Percentiles rank a stretch among this genome's conserved stretches.
Evolutionary conservation across 2,113 vertebrate genomes (phyloP).

Genomic region (Saguinus imperator): DNA sequence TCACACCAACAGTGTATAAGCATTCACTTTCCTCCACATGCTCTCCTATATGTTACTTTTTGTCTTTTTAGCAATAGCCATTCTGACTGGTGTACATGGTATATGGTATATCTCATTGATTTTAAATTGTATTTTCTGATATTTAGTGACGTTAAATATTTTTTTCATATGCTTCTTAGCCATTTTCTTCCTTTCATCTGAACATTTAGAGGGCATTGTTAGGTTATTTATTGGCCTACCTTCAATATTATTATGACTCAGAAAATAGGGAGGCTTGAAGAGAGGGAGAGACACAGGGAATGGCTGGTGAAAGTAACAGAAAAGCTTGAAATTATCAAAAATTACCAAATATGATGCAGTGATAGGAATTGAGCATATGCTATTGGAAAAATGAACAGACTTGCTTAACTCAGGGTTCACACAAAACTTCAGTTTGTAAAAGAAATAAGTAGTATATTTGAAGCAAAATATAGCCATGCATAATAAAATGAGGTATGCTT

Average conservation of each 20-base stretch:
- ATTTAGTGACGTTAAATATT: too few species aligned
- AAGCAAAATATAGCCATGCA: neutral
- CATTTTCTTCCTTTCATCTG: neutral
- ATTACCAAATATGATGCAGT: neutral
- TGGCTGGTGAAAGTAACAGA: neutral
- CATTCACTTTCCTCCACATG: too few species aligned
- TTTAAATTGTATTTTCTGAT: neutral
- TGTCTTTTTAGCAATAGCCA: neutral
- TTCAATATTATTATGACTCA: neutral
- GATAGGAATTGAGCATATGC: neutral
- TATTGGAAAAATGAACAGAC: neutral
- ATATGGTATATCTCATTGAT: neutral
- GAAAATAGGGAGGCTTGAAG: neutral
- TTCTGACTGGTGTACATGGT: neutral
- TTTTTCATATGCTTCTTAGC: too few species aligned
- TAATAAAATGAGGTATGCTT: neutral
- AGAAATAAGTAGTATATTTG: neutral
- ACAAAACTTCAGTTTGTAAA: neutral
- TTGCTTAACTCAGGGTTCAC: neutral
- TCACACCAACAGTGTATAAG: too few species aligned
- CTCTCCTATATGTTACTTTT: neutral
- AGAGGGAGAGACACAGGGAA: neutral
- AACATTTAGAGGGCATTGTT: neutral
- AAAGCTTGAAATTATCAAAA: neutral
- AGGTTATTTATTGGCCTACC: neutral